Evolutionary conservation across 2,888 invertebrate species (phyloP), one percentile per base, ranked within the genome.

Genomic region (Rhagonycha lutea): DNA sequence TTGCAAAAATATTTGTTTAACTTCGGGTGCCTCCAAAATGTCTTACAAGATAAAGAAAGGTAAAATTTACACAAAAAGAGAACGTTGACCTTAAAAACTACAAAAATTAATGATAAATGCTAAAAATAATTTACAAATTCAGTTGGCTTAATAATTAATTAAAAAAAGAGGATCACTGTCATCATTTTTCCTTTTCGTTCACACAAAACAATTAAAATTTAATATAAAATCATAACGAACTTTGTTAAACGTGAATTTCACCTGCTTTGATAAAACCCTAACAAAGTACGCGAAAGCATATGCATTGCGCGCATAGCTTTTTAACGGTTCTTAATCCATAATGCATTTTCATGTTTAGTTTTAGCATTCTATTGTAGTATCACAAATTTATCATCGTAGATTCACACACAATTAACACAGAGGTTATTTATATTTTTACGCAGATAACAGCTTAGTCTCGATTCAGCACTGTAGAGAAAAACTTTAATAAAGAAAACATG

Each of bases 281-380:
- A 85, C 81, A 83, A 85, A 84, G 83, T 82, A 83, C 88, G 86
- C 88, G 88, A 85, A 85, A 87, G 87, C 86, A 81, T 85, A 83
- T 88, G 88, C 88, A 88, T 88, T 88, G 87, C 88, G 88, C 88
- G 87, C 88, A 87, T 82, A 85, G 87, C 87, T 86, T 85, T 85
- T 78, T 83, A 82, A 85, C 85, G 86, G 82, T 80, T 80, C 81
- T 80, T 78, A 82, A 82, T 82, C 82, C 84, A 84, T 73, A 75
- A 78, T 75, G 67, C 82, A 83, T 82, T 79, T 65, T 79, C 80
- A 76, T 79, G 73, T 78, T 77, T 74, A 73, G 77, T 80, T 80
- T 47, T 76, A 76, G 68, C 69, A 78, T 74, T 69, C 72, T 73
- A 70, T 83, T 82, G 81, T 83, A 80, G 81, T 79, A 81, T 84